A percentile compares a stretch with the other conserved stretches of the same genome.
Conservation (phyloP, 2,888 invertebrate genomes). For the Thecophora atra region DNA sequence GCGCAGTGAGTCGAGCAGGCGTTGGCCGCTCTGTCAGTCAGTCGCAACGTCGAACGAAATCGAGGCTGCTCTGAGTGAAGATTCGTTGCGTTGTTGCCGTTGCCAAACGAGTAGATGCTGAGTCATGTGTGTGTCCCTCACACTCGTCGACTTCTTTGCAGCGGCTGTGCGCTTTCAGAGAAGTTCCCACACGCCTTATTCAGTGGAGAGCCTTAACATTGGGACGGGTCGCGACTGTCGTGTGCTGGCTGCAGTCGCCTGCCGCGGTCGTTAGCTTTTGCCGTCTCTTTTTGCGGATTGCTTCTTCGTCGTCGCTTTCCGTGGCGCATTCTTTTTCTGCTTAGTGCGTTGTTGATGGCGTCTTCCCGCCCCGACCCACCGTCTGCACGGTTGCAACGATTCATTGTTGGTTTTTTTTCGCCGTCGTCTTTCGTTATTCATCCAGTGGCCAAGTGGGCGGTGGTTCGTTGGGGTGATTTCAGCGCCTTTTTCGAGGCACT, state of each 20-base stretch:
- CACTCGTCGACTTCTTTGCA: not conserved
- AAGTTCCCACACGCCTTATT: not conserved
- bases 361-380: not conserved
- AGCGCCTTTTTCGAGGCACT: not conserved
- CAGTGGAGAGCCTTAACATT: not conserved
- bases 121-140: slow-evolving; percentile 15
- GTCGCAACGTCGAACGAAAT: not conserved
- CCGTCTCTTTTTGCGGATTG: slow-evolving; percentile 28
- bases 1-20: not conserved
- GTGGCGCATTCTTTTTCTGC: not conserved
- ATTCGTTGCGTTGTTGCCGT: not conserved
- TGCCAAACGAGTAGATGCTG: slow-evolving; percentile 10
- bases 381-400: not conserved
- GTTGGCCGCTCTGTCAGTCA: slow-evolving; percentile 6
- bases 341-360: not conserved
- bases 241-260: slow-evolving; percentile 8
- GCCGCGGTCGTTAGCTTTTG: slow-evolving; percentile 36
- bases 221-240: slow-evolving; percentile 27
- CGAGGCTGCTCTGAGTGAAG: slow-evolving; percentile 6
- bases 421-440: not conserved
- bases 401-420: slow-evolving; percentile 3
- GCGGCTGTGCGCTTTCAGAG: not conserved
- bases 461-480: not conserved
- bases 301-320: slow-evolving; percentile 5
- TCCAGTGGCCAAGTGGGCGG: not conserved